phyloP scores from a whole-genome alignment of 2,888 invertebrate genomes.

The Conchocele bisecta region DNA sequence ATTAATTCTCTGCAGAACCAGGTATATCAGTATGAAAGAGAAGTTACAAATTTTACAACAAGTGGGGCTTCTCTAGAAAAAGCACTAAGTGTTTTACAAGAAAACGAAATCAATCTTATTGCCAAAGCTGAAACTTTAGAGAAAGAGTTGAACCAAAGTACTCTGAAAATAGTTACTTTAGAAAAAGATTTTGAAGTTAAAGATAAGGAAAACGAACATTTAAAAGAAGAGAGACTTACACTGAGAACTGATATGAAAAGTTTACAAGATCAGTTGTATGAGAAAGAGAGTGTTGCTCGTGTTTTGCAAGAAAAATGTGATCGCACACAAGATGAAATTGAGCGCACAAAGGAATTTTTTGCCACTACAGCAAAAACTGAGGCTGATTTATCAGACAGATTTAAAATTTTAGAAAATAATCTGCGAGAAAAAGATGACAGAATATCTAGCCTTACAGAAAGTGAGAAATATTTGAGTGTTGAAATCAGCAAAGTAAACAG shows the following conservation, averaged over 20 bases:
- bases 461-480: conserved; percentile 44
- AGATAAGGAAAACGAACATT: conserved; percentile 21
- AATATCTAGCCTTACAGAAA: conserved; percentile 44
- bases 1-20: conserved; percentile 20
- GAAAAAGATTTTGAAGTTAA: conserved; percentile 41
- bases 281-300: conserved; percentile 53
- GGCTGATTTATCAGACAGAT: conserved; percentile 51
- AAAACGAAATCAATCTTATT: conserved; percentile 29
- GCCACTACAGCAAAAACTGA: conserved; percentile 47
- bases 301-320: conserved; percentile 46
- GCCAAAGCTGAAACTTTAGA: conserved; percentile 37
- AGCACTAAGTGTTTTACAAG: conserved; percentile 5
- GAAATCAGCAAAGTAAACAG: conserved; percentile 44
- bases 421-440: conserved; percentile 43
- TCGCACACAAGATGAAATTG: conserved; percentile 37
- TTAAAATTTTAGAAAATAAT: conserved; percentile 44
- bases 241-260: conserved; percentile 30
- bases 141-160: conserved; percentile 32
- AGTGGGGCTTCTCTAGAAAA: conserved; percentile 19
- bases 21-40: conserved; percentile 22
- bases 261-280: conserved; percentile 49
- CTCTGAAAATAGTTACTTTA: conserved; percentile 29
- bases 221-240: conserved; percentile 28
- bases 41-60: conserved; percentile 28
- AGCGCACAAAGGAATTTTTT: conserved; percentile 55